Evolutionary conservation across 2,888 invertebrate genomes (phyloP).

Genomic region (Hedychridium roseum): DNA sequence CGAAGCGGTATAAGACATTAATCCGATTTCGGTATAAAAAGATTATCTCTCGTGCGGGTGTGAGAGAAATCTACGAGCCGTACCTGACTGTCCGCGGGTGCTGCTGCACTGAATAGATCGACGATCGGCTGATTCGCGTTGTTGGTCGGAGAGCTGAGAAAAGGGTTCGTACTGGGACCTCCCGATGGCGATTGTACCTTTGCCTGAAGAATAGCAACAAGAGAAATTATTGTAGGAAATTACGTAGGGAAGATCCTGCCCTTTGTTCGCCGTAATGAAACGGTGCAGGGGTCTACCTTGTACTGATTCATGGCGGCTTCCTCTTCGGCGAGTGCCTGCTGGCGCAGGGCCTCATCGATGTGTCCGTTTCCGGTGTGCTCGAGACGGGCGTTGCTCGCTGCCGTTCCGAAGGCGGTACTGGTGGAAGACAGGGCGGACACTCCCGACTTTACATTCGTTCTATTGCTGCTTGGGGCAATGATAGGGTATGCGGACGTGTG

Average conservation of each 20-base stretch:
- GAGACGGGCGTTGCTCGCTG: slow-evolving; percentile 77
- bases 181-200: slow-evolving; percentile 82
- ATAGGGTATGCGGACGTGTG: slow-evolving; percentile 44
- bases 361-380: slow-evolving; percentile 74
- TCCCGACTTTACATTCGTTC: slow-evolving; percentile 89
- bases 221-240: not conserved
- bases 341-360: slow-evolving; percentile 85
- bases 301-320: slow-evolving; percentile 95
- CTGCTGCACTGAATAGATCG: slow-evolving; percentile 78
- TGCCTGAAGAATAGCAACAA: slow-evolving; percentile 63
- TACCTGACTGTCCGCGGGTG: slow-evolving; percentile 59
- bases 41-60: too few relatives aligned
- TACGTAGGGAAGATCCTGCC: too few relatives aligned
- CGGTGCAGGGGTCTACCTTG: slow-evolving; percentile 72
- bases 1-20: not conserved
- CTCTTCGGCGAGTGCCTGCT: slow-evolving; percentile 93
- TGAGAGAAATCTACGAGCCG: too few relatives aligned
- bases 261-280: not conserved
- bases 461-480: slow-evolving; percentile 72
- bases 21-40: not conserved
- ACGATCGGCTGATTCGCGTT: slow-evolving; percentile 71
- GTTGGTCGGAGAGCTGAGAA: slow-evolving; percentile 76
- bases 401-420: slow-evolving; percentile 87
- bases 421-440: slow-evolving; percentile 88
- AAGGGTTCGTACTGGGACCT: slow-evolving; percentile 82